Evolutionary conservation across 2,797 vertebrate species (phyloP).

Genomic region (Taenioides sp.): DNA sequence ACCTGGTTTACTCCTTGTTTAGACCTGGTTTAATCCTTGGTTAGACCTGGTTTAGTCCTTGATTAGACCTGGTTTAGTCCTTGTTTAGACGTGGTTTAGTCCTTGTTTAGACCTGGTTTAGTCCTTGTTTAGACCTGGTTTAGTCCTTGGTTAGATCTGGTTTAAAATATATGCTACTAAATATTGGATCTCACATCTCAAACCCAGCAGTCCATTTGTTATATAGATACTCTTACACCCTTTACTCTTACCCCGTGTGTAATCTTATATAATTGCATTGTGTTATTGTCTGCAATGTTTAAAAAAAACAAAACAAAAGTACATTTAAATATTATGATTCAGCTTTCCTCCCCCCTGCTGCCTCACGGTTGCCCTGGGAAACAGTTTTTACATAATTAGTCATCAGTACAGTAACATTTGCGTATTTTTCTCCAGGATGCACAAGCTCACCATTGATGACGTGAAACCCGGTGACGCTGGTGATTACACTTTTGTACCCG

Average conservation of each 20-base stretch:
- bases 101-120: background rate
- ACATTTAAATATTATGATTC: background rate
- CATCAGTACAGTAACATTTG: conserved; percentile 60
- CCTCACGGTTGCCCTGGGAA: conserved; percentile 59
- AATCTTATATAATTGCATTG: background rate
- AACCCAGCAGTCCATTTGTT: background rate
- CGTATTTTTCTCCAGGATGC: conserved; percentile 72
- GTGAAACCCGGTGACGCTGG: conserved; percentile 85
- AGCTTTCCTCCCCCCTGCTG: conserved; percentile 4
- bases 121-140: background rate
- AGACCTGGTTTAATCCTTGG: too few relatives aligned
- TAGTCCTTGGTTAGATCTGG: background rate
- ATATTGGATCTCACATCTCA: background rate
- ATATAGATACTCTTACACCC: background rate
- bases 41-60: too few relatives aligned
- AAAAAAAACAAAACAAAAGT: background rate
- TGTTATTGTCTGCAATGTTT: background rate
- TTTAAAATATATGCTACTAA: background rate
- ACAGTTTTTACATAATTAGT: conserved; percentile 57
- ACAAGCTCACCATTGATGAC: conserved; percentile 87
- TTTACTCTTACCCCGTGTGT: background rate
- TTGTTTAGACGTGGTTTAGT: background rate
- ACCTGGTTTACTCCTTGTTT: too few relatives aligned
- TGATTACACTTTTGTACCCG: conserved; percentile 89
- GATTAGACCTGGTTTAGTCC: too few relatives aligned